Base-by-base conservation (phyloP, 2,888 invertebrate species). In the Dryocosmus kuriphilus region DNA sequence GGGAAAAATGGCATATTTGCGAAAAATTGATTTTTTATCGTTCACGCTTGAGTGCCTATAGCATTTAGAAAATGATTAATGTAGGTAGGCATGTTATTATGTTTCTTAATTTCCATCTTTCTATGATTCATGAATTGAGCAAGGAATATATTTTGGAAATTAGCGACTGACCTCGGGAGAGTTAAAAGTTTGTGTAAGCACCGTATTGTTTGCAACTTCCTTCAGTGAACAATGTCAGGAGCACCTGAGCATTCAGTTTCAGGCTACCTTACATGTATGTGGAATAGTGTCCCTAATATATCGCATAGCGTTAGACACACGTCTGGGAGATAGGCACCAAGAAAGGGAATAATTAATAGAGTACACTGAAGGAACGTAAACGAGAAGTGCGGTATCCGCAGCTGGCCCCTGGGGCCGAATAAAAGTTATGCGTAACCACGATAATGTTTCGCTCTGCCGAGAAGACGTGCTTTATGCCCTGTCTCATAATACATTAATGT, bases 261-360 rank as follows among this genome's bases (percentile, higher is more conserved):
- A 57, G 9, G 57, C 57, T 57, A 24, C 57, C 57, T 57, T 57
- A 46, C 46, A 19, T 67, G 41, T 81, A 78, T 79, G 78, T 60
- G 79, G 77, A 74, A 67, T 55, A 30, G 79, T 81, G 74, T 82
- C 75, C 74, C 77, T 79, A 73, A 77, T 77, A 76, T 76, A 79
- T 78, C 79, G 77, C 79, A 79, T 77, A 78, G 80, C 82, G 78
- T 77, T 79, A 77, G 80, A 81, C 80, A 77, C 80, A 80, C 80
- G 77, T 75, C 80, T 77, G 81, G 77, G 76, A 79, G 80, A 79
- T 73, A 76, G 77, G 77, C 75, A 79, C 80, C 81, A 79, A 78
- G 81, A 81, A 82, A 81, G 82, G 82, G 81, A 80, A 82, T 82
- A 82, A 82, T 81, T 82, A 82, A 82, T 81, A 81, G 80, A 82